These are phyloP conservation scores for Tethya wilhelma DNA, from an alignment of 37 sponge, comb jelly and placozoan species.

Conservation along the genomic window DNA sequence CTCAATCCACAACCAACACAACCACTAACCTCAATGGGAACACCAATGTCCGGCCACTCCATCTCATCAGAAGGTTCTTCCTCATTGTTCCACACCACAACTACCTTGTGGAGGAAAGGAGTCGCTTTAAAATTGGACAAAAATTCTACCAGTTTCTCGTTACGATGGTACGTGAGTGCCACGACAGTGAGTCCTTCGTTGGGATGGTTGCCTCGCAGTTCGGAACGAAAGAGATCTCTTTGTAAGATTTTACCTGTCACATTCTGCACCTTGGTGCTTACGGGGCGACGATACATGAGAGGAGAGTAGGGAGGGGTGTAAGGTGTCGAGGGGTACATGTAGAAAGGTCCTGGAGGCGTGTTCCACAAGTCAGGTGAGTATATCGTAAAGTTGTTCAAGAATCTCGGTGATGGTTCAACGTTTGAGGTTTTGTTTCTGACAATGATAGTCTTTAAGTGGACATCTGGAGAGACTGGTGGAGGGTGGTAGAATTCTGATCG, in stretches of 20 bases:
- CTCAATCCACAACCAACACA: no score
- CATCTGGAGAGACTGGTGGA: conserved; percentile 24
- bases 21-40: conserved; percentile 60
- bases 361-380: conserved; percentile 43
- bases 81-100: conserved; percentile 88
- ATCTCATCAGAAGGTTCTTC: conserved; percentile 32
- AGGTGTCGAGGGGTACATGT: conserved; percentile 39
- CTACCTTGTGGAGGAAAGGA: conserved; percentile 55
- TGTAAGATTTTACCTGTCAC: not conserved
- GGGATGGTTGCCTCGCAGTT: conserved; percentile 55
- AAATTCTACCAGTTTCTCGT: conserved; percentile 29
- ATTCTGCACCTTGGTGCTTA: not conserved
- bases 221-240: not conserved
- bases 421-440: not conserved
- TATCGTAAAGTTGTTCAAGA: conserved; percentile 15
- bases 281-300: conserved; percentile 6
- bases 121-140: conserved; percentile 31
- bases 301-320: conserved; percentile 27
- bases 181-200: conserved; percentile 73
- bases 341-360: conserved; percentile 57
- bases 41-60: conserved; percentile 52
- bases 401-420: conserved; percentile 10
- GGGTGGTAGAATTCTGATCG: conserved; percentile 35
- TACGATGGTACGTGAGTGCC: conserved; percentile 69
- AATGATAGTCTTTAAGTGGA: not conserved